A percentile compares a stretch with the other conserved stretches of the same genome.
Evolutionary conservation across 2,113 vertebrate species (phyloP).

Genomic region (Syrmaticus mikado): DNA sequence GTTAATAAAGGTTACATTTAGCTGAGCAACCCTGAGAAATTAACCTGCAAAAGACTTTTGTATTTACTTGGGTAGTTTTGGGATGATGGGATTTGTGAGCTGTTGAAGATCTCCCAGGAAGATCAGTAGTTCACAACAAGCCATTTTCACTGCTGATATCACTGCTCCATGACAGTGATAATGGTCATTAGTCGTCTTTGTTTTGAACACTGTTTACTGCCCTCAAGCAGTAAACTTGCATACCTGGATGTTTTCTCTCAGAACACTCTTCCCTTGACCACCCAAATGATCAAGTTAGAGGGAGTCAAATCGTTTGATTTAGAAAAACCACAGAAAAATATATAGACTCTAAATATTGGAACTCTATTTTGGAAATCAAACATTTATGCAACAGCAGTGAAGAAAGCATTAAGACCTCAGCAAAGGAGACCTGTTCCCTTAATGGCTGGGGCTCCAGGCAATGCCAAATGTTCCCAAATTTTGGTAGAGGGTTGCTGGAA

Average conservation of each 20-base stretch:
- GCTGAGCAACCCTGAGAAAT: neutral
- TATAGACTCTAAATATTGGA: neutral
- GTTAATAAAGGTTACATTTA: neutral
- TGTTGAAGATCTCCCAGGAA: neutral
- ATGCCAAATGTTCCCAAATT: neutral
- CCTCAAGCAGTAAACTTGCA: neutral
- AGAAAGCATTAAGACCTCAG: neutral
- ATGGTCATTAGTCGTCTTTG: neutral
- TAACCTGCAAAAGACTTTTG: neutral
- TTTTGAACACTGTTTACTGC: neutral
- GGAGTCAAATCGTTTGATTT: neutral
- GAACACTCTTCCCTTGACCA: neutral
- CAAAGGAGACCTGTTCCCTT: neutral
- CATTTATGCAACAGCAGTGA: neutral
- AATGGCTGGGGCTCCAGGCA: neutral
- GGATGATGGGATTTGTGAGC: neutral
- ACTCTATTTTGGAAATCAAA: neutral
- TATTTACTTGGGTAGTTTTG: neutral
- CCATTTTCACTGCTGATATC: rapidly evolving
- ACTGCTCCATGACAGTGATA: neutral
- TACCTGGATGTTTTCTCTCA: neutral
- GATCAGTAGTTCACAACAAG: neutral
- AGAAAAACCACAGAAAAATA: neutral
- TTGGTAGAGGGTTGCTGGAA: neutral
- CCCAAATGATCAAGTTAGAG: neutral